Evolutionary conservation across 2,113 vertebrate species (phyloP), one percentile per base, ranked within the genome.

Genomic region (Myrmecophaga tridactyla): DNA sequence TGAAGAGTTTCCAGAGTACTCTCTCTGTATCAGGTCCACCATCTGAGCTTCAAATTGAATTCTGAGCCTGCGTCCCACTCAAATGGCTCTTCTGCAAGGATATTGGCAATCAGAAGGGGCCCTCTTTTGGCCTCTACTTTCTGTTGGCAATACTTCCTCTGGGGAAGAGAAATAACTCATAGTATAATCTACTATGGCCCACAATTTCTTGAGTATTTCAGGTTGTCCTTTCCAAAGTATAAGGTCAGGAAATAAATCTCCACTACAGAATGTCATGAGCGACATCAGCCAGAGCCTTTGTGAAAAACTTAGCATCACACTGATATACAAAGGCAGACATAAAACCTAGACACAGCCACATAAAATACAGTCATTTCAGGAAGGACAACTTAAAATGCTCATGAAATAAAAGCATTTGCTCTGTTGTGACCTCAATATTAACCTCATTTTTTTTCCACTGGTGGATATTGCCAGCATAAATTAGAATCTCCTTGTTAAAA

Each of bases 211-310:
- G 75, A 96, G 84, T 92, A 96, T 98, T 98, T 98, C 21, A 43
- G 97, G 86, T 48, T 98, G 95, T 98, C 96, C 97, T 98, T 98
- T 97, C 94, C 81, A 96, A 97, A 98, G 97, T 85, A 86, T 97
- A 98, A 98, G 98, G 98, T 98, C 97, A 98, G 62, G 51, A 97
- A 96, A 98, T 98, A 98, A 98, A 98, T 98, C 97, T 97, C 81
- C 87, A 96, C 92, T 60, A 48, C 86, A 95, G 98, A 98, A 98
- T 98, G 97, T 97, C 97, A 97, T 91, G 93, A 93, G 72, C 12
- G 63, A 60, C 95, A 96, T 97, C 96, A 96, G 36, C 96, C 58
- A 97, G 96, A 94, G 84, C 78, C 94, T 96, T 95, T 96, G 78
- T 96, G 90, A 96, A 95, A 97, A 86, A 91, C 94, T 94, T 97